Evolutionary conservation across 2,113 vertebrate species (phyloP), one percentile per base, ranked within the genome.

Genomic region (Thalassarche chlororhynchos): DNA sequence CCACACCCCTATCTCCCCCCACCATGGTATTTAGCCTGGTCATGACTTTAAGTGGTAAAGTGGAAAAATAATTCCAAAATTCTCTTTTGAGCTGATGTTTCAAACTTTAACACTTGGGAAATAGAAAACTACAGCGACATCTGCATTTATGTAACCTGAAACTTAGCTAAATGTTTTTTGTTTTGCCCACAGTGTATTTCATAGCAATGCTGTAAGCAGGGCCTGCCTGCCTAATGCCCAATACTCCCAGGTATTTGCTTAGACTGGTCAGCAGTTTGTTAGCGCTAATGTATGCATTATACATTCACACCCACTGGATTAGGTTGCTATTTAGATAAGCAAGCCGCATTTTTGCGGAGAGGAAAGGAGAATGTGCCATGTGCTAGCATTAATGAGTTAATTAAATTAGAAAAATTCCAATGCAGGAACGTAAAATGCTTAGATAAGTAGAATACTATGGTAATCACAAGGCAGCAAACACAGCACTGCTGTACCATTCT

Each of bases 341-440:
- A 93, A 91, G 44, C 66, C 7, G 5, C 90, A 82, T 91, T 93
- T 95, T 91, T 96, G 82, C 51, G 17, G 83, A 69, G 49, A 79
- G 65, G 49, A 89, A 97, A 95, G 70, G 85, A 97, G 95, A 96
- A 95, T 94, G 91, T 96, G 91, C 97, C 96, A 98, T 97, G 97
- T 98, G 98, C 97, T 82, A 96, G 95, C 87, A 60, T 97, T 98
- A 98, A 98, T 98, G 96, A 98, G 95, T 98, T 98, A 98, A 98
- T 98, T 97, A 97, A 97, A 98, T 98, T 93, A 96, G 95, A 98
- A 98, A 98, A 98, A 97, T 96, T 98, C 93, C 91, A 97, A 57
- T 91, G 93, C 94, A 96, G 92, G 87, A 97, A 92, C 81, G 51
- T 68, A 97, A 98, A 98, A 94, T 92, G 95, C 92, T 95, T 90